A percentile compares a stretch with the other conserved stretches of the same genome.
These are phyloP conservation scores for Rallus limicola DNA, from an alignment of 2,113 vertebrate species.

Conservation along the genomic window DNA sequence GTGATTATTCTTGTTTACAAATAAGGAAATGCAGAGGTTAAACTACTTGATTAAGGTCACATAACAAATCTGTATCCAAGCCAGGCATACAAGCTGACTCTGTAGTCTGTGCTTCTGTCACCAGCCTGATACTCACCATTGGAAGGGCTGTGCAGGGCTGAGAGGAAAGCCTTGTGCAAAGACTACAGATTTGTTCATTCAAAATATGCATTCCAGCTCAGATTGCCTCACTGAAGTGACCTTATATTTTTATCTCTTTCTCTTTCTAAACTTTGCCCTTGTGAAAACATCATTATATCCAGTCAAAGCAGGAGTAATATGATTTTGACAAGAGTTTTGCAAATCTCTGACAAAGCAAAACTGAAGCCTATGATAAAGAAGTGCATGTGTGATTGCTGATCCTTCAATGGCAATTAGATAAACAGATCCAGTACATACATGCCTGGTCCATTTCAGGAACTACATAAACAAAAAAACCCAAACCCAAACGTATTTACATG, in stretches of 20 bases:
- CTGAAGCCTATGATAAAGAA: background rate
- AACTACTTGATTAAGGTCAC: constrained; percentile 19
- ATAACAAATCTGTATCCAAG: background rate
- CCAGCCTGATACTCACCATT: background rate
- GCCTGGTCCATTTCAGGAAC: background rate
- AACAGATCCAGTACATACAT: background rate
- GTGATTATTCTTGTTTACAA: constrained; percentile 28
- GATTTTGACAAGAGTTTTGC: constrained; percentile 19
- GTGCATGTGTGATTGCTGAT: background rate
- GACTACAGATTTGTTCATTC: constrained; percentile 18
- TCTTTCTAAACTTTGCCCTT: constrained; percentile 42
- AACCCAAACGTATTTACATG: background rate
- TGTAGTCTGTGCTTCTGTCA: background rate
- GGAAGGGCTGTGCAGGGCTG: background rate
- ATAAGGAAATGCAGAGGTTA: constrained; percentile 39
- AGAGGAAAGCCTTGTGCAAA: constrained; percentile 33
- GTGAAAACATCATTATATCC: constrained; percentile 26
- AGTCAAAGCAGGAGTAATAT: background rate
- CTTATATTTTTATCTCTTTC: constrained; percentile 54
- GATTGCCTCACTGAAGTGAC: constrained; percentile 51
- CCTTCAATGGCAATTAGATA: background rate
- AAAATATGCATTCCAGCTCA: background rate
- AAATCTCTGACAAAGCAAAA: constrained; percentile 34
- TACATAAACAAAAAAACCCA: background rate
- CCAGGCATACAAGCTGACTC: constrained; percentile 35